Conservation (phyloP, 1,140 invertebrate genomes). For the Nasonia longicornis region DNA sequence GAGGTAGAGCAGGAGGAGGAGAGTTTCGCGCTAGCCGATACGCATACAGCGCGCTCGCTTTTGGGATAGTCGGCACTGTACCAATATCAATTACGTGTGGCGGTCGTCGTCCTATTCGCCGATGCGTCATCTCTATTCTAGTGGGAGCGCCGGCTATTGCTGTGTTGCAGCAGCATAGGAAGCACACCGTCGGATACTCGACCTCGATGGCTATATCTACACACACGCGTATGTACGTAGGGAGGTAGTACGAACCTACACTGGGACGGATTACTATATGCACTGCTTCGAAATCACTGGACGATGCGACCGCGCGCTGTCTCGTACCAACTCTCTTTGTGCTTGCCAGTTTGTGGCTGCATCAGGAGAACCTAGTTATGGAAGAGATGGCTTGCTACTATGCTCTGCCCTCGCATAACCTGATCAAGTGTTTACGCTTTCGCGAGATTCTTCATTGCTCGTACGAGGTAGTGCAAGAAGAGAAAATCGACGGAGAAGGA, state of each 20-base stretch:
- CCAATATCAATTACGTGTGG: constrained; percentile 62
- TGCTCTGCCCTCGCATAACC: not conserved
- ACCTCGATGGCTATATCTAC: not conserved
- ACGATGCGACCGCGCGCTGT: not conserved
- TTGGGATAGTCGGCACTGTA: constrained; percentile 45
- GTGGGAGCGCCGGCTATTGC: constrained; percentile 27
- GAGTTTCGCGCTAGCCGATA: not conserved
- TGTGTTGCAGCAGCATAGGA: not conserved
- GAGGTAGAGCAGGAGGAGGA: not conserved
- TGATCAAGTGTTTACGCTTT: not conserved
- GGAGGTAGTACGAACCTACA: not conserved
- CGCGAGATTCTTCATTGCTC: not conserved
- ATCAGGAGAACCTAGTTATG: not conserved
- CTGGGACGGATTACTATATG: not conserved
- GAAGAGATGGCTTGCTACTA: too few species aligned
- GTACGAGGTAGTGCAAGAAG: too few species aligned
- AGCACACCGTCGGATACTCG: not conserved
- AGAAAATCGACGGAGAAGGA: too few species aligned
- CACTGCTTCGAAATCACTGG: constrained; percentile 15
- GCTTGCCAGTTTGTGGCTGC: not conserved
- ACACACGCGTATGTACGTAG: not conserved
- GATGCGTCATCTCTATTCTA: constrained; percentile 50
- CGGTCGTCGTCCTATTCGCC: constrained; percentile 39
- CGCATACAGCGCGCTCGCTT: constrained; percentile 13
- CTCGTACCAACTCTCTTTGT: not conserved